phyloP scores from a whole-genome alignment of 2,888 invertebrate genomes.

The Prenolepis imparis region DNA sequence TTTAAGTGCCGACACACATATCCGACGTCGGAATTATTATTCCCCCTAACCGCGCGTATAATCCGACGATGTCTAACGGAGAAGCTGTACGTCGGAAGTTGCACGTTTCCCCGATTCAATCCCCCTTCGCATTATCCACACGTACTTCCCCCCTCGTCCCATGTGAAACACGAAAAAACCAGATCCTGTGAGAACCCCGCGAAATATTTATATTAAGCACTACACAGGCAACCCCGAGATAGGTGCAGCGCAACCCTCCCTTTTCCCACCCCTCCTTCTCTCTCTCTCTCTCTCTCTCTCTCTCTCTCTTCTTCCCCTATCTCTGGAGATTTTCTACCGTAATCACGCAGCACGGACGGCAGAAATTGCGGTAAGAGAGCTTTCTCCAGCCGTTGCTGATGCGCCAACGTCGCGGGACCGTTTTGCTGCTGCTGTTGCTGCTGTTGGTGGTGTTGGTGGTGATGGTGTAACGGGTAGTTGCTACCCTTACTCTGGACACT shows the following conservation, averaged over 20 bases:
- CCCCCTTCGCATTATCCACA: conserved; percentile 29
- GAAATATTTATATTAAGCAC: conserved; percentile 37
- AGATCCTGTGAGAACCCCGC: conserved; percentile 50
- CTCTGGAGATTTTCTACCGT: conserved; percentile 80
- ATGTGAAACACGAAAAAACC: conserved; percentile 34
- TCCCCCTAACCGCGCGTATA: conserved; percentile 41
- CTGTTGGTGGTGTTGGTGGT: conserved; percentile 68
- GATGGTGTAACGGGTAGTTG: conserved; percentile 77
- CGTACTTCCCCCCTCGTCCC: background rate
- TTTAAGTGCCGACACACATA: conserved; percentile 20
- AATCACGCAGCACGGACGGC: conserved; percentile 83
- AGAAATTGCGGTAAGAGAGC: conserved; percentile 83
- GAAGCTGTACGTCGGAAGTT: conserved; percentile 33
- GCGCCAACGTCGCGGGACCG: conserved; percentile 78
- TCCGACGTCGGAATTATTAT: conserved; percentile 37
- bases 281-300: background rate
- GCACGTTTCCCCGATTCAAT: conserved; percentile 22
- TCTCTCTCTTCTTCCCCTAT: conserved; percentile 41
- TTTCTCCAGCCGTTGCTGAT: conserved; percentile 82
- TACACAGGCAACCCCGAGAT: conserved; percentile 30
- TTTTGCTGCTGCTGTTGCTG: conserved; percentile 73
- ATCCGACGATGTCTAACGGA: conserved; percentile 25
- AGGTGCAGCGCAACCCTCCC: conserved; percentile 46
- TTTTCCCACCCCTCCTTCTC: background rate
- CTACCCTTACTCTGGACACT: conserved; percentile 79